phyloP scores from a whole-genome alignment of 2,888 invertebrate species.

The Drosophila differens region DNA sequence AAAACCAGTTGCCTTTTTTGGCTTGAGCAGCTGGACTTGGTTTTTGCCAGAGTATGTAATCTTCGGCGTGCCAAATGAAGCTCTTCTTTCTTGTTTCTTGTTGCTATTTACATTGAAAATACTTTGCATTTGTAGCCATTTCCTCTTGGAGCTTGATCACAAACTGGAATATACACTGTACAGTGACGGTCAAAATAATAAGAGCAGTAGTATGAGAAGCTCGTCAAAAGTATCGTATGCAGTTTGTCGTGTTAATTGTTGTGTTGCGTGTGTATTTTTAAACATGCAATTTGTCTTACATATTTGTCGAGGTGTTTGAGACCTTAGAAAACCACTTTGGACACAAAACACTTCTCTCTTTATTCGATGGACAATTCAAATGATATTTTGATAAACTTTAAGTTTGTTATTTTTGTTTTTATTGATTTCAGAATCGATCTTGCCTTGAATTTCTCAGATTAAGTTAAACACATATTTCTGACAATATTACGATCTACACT shows the following conservation, averaged over 20 bases:
- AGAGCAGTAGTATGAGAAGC: background rate
- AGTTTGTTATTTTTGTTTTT: background rate
- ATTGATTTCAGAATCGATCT: no score
- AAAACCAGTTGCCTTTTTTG: background rate
- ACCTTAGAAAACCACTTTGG: background rate
- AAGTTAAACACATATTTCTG: no score
- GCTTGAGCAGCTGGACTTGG: background rate
- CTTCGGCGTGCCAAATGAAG: background rate
- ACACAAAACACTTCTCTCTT: background rate
- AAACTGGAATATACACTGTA: background rate
- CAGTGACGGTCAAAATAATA: background rate
- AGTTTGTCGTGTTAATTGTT: background rate
- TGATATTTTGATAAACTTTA: background rate
- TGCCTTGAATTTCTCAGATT: no score
- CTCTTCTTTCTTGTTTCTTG: background rate
- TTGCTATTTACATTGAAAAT: slow-evolving; percentile 8
- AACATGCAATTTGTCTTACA: background rate
- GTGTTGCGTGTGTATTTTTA: background rate
- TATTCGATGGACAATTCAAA: background rate
- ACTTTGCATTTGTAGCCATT: slow-evolving; percentile 9
- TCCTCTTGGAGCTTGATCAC: slow-evolving; percentile 1
- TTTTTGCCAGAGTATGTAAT: background rate
- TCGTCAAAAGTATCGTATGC: background rate
- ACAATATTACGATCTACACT: no score
- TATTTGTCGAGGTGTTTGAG: background rate